Evolutionary conservation across 2,113 vertebrate species (phyloP), one percentile per base, ranked within the genome.

Genomic region (Paratilapia polleni): DNA sequence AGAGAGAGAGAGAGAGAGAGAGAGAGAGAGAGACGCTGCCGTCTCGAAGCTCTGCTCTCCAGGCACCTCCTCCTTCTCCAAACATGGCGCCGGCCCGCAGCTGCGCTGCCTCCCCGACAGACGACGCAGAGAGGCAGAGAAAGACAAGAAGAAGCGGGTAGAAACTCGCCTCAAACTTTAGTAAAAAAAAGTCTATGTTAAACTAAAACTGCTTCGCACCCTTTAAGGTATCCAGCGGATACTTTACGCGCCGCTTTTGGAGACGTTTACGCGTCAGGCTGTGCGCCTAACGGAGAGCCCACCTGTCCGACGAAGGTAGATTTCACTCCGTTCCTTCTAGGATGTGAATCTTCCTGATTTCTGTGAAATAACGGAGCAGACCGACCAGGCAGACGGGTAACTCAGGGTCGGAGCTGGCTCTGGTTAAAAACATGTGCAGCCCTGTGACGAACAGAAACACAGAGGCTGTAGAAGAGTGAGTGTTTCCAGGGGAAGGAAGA

Each of bases 11-110:
- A 3, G 56, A 3, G 57, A 0, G 22, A 1, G 22, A 24, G 70
- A 11, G 38, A 38, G 74, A 22, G 63, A 31, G 76, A 9, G 14
- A 26, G 77, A 60, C 36, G 28, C 66, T 77, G n/a, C 57, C 4
- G 20, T 56, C 61, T 59, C 75, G 68, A 52, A 70, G 68, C 78
- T 64, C 31, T 20, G 26, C 52, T 58, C 63, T 78, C 59, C 57
- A 76, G 76, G 85, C 84, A 47, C 76, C 85, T 87, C 76, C 80
- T 87, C 78, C 62, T 81, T 47, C 74, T 88, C 80, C 82, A 84
- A 94, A 93, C 88, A 94, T 94, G 93, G 94, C 94, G 93, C 81
- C 84, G 90, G 84, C 62, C 77, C 84, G 75, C 88, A 81, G 89
- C 60, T 54, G 22, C n/a, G 91, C 90, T 85, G 81, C 89, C 84